These are phyloP conservation scores for Scrobipalpa atriplicella DNA, from an alignment of 2,888 invertebrate species.

Conservation along the genomic window DNA sequence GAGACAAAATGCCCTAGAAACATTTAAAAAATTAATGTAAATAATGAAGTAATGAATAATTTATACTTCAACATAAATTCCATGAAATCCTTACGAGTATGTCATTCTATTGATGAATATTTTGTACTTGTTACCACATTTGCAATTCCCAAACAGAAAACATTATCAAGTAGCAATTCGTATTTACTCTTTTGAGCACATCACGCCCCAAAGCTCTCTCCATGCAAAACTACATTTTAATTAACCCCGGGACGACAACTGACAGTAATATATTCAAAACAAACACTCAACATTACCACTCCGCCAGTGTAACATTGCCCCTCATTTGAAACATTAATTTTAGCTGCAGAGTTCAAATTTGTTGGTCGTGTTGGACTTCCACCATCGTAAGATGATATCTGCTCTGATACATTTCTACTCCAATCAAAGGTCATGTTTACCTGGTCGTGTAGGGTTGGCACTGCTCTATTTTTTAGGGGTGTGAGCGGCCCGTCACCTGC, in stretches of 20 bases:
- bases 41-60: too few species aligned
- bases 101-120: too few species aligned
- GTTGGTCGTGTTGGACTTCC: background rate
- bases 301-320: background rate
- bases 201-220: conserved; percentile 16
- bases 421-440: background rate
- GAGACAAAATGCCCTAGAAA: too few species aligned
- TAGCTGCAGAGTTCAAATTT: background rate
- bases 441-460: conserved; percentile 1
- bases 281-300: conserved; percentile 26
- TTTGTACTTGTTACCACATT: background rate
- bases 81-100: too few species aligned
- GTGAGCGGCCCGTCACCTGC: conserved; percentile 59
- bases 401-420: background rate
- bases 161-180: background rate
- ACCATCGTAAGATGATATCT: background rate
- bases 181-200: background rate
- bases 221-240: conserved; percentile 22
- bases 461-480: conserved; percentile 7
- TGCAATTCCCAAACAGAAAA: background rate
- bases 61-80: too few species aligned
- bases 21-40: too few species aligned
- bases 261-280: conserved; percentile 36
- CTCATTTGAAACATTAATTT: background rate
- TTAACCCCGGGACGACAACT: conserved; percentile 25